Evolutionary conservation across 2,797 vertebrate species (phyloP).

Genomic region (Squalus acanthias): DNA sequence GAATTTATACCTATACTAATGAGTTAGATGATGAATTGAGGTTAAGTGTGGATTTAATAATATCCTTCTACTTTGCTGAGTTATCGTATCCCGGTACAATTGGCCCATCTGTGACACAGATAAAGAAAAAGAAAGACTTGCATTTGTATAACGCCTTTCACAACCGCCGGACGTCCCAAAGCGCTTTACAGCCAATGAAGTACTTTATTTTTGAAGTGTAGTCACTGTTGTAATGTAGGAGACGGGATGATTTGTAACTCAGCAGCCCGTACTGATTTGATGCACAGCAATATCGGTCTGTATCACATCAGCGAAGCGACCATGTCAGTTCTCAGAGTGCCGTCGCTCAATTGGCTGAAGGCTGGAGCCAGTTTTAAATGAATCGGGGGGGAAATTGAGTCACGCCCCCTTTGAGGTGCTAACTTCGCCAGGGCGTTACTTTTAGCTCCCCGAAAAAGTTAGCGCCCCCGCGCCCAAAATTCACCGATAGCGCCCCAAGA

Average conservation of each 20-base stretch:
- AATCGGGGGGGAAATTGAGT: too few relatives aligned
- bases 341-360: neutral
- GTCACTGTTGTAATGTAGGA: too few relatives aligned
- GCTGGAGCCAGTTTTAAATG: neutral
- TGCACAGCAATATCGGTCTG: neutral
- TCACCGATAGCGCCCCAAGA: too few relatives aligned
- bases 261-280: neutral
- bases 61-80: neutral
- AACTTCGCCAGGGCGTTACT: too few relatives aligned
- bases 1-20: neutral
- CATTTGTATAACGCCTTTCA: too few relatives aligned
- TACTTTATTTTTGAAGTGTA: too few relatives aligned
- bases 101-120: neutral
- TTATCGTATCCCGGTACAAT: neutral
- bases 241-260: neutral
- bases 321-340: neutral
- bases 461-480: too few relatives aligned
- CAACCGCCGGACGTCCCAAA: too few relatives aligned
- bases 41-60: neutral
- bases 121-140: too few relatives aligned
- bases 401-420: too few relatives aligned
- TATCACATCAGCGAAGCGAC: neutral
- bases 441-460: too few relatives aligned
- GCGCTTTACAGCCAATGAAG: too few relatives aligned
- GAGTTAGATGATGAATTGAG: neutral